phyloP scores from a whole-genome alignment of 2,888 invertebrate genomes.

The Leptinotarsa haldemani region DNA sequence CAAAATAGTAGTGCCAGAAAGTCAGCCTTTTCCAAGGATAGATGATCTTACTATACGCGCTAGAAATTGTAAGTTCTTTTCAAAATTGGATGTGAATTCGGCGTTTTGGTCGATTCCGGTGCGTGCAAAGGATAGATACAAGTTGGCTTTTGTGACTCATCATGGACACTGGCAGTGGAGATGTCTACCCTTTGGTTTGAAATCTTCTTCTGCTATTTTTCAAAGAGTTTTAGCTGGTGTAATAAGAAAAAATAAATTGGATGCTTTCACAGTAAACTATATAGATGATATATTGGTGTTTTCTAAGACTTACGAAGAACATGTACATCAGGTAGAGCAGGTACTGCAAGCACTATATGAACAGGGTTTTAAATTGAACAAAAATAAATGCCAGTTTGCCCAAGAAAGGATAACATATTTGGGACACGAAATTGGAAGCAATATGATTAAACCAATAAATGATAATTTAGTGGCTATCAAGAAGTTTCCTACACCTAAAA shows the following conservation, averaged over 20 bases:
- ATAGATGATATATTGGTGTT: background rate
- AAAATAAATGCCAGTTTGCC: too few species aligned
- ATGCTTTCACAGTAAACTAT: background rate
- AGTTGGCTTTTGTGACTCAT: slow-evolving; percentile 30
- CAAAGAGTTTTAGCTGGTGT: background rate
- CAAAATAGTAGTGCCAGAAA: slow-evolving; percentile 29
- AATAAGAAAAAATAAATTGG: background rate
- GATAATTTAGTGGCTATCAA: too few species aligned
- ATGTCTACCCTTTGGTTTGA: slow-evolving; percentile 28
- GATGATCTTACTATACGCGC: slow-evolving; percentile 27
- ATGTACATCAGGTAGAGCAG: too few species aligned
- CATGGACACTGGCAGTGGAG: slow-evolving; percentile 29
- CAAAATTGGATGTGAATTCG: slow-evolving; percentile 32
- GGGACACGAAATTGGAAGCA: too few species aligned
- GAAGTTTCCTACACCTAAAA: too few species aligned
- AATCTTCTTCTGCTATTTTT: slow-evolving; percentile 28
- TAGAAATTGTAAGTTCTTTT: slow-evolving; percentile 21
- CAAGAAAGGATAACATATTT: too few species aligned
- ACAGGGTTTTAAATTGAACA: too few species aligned
- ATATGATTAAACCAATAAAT: too few species aligned
- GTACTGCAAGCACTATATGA: too few species aligned
- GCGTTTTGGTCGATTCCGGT: slow-evolving; percentile 34
- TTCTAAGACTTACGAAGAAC: background rate
- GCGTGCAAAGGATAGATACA: slow-evolving; percentile 26
- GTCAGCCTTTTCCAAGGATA: slow-evolving; percentile 25